Evolutionary conservation across 2,888 invertebrate species (phyloP), one percentile per base, ranked within the genome.

Genomic region (Strigamia transsilvanica): DNA sequence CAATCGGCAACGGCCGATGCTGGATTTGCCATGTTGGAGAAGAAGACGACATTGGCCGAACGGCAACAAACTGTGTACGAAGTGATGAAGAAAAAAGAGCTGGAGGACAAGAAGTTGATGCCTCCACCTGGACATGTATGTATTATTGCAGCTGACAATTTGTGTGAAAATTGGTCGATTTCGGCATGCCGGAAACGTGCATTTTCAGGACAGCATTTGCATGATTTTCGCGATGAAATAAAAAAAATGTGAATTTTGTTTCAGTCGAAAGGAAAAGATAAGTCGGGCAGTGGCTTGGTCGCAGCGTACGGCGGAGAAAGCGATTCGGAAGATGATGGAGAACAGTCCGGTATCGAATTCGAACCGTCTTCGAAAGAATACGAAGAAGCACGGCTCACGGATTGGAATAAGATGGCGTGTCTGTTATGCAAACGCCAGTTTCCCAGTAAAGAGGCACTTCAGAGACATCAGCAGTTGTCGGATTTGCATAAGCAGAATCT

Each of bases 341-440:
- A 93, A 56, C 27, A 23, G 32, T 12, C 27, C 9, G 73, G 73
- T 4, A 12, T 13, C n/a, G 93, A 92, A 10, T 81, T 84, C 87
- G 87, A 77, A 87, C 89, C 85, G 13, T 87, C 87, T 91, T 93
- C 86, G 93, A 13, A 18, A 23, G 82, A 83, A 79, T 34, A 42
- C 1, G 85, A 85, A 78, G 87, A 86, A 77, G 85, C 85, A 27
- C 87, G 88, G 56, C 85, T 89, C 61, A 86, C 96, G 6, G 98
- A 99, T 88, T 96, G 94, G 92, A 83, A 84, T 32, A 98, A 96
- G 88, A 89, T 98, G 78, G 96, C 97, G 0, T 99, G 99, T 87
- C 90, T 98, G 27, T 90, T 99, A 13, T 99, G 99, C 88, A 98
- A 98, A 88, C 90, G 99, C 80, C 96, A 96, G 87, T 97, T 99